Evolutionary conservation across 2,113 vertebrate genomes (phyloP), one percentile per base, ranked within the genome.

Genomic region (Onychorhynchus coronatus): DNA sequence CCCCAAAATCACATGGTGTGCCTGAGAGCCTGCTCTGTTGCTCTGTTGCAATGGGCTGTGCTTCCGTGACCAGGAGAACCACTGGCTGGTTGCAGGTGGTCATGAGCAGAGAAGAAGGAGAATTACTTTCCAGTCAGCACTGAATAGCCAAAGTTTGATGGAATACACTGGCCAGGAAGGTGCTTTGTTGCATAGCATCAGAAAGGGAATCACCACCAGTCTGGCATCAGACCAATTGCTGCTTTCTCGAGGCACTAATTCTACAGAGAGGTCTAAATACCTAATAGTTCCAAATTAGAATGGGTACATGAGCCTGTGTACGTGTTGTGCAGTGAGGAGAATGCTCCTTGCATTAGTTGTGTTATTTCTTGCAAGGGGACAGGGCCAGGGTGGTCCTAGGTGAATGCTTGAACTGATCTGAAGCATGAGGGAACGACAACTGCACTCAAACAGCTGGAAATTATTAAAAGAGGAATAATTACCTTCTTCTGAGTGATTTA

Each of bases 161-260:
- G 49, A 49, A 9, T 11, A 27, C 0, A 0, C 17, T 55, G 56
- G 12, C n/a, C 35, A 37, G 52, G 30, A 37, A 39, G 22, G 33
- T 49, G 5, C 20, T 81, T 78, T 85, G 11, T 25, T 63, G 22
- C 28, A 9, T 27, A 49, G 17, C 15, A 50, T 47, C 30, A 19
- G 42, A n/a, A 85, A 71, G 12, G 18, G 23, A 90, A 80, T 28
- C 44, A 19, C 15, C 23, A 89, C 23, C 6, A n/a, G 8, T 35
- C 19, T 77, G 63, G 27, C 11, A 65, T 76, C 23, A 35, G 37
- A 35, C 59, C 25, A 77, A 68, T 73, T 61, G 20, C 25, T 65
- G 28, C 4, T 72, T 15, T 80, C 58, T 59, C 30, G 27, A 72
- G 35, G 58, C 25, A 42, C 25, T 76, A 47, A 31, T 70, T 80